Evolutionary conservation across 64 coral and sea anemone species (phyloP).

Genomic region (Montipora efflorescens): DNA sequence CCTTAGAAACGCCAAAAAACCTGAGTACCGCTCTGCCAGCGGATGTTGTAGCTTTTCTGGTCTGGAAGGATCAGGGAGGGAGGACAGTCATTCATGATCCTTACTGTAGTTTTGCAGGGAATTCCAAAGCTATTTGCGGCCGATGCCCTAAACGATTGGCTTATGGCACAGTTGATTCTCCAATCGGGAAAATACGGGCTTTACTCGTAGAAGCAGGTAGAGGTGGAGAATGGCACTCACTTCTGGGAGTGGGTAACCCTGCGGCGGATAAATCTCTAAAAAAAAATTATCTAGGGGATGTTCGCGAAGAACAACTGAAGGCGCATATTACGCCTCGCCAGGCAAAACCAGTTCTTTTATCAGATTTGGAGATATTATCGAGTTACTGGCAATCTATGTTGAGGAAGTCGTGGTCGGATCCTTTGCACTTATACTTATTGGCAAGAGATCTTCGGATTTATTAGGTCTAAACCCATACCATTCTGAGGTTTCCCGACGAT

Average conservation of each 20-base stretch:
- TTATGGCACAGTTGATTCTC: slow-evolving; percentile 38
- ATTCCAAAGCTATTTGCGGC: no score
- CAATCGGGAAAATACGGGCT: slow-evolving; percentile 31
- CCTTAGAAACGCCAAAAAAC: no score
- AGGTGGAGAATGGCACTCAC: not conserved
- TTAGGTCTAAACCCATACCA: not conserved
- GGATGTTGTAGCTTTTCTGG: no score
- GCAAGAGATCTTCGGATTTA: slow-evolving; percentile 33
- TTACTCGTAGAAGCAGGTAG: not conserved
- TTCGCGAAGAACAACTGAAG: slow-evolving; percentile 13
- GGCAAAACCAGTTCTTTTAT: not conserved
- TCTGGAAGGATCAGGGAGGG: no score
- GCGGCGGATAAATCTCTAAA: not conserved
- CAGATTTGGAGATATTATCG: not conserved
- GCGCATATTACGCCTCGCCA: not conserved
- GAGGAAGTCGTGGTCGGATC: not conserved
- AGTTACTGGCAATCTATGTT: not conserved
- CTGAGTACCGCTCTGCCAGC: no score
- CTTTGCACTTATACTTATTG: not conserved
- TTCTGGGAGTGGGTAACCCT: slow-evolving; percentile 7
- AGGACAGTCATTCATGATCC: no score
- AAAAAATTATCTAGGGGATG: not conserved
- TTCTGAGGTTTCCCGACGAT: slow-evolving; percentile 24
- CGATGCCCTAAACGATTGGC: not conserved
- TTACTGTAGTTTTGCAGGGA: no score